Conservation (phyloP, 2,888 invertebrate genomes). For the Lissocephala sabroskyi region DNA sequence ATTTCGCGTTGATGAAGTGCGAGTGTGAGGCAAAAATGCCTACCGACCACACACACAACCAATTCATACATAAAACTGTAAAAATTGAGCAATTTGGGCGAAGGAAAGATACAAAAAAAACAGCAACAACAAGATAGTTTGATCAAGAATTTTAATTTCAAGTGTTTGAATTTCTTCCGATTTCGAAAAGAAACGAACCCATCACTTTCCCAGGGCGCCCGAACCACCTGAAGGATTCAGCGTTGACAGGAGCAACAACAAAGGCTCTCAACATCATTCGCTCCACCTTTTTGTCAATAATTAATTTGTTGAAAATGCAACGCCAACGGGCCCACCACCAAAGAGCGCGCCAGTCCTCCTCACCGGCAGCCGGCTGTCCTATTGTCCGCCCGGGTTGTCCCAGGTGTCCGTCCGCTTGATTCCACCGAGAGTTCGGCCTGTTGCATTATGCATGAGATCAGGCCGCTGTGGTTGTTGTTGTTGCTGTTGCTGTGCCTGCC, state of each 20-base stretch:
- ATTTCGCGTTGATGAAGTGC: slow-evolving; percentile 65
- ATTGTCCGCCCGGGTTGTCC: too few species aligned
- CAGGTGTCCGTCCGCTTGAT: too few species aligned
- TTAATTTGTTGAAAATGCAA: slow-evolving; percentile 62
- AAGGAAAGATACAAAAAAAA: too few species aligned
- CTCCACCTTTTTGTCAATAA: slow-evolving; percentile 49
- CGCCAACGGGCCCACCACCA: slow-evolving; percentile 39
- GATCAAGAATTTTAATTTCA: too few species aligned
- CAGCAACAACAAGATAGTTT: slow-evolving; percentile 38
- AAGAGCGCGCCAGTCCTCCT: slow-evolving; percentile 17
- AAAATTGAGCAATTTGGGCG: too few species aligned
- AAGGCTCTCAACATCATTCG: too few species aligned
- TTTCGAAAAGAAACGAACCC: too few species aligned
- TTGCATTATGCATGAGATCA: slow-evolving; percentile 56
- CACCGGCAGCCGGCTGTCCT: too few species aligned
- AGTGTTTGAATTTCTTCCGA: too few species aligned
- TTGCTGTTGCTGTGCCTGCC: slow-evolving; percentile 4
- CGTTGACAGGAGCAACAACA: too few species aligned
- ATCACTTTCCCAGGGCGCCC: background rate
- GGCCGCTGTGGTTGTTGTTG: slow-evolving; percentile 8
- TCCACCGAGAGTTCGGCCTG: background rate
- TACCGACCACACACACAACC: slow-evolving; percentile 24
- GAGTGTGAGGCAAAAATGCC: slow-evolving; percentile 65
- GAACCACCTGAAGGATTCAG: too few species aligned
- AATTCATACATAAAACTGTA: too few species aligned